Conservation (phyloP, 2,797 vertebrate species). For the Sebastes vulpes region DNA sequence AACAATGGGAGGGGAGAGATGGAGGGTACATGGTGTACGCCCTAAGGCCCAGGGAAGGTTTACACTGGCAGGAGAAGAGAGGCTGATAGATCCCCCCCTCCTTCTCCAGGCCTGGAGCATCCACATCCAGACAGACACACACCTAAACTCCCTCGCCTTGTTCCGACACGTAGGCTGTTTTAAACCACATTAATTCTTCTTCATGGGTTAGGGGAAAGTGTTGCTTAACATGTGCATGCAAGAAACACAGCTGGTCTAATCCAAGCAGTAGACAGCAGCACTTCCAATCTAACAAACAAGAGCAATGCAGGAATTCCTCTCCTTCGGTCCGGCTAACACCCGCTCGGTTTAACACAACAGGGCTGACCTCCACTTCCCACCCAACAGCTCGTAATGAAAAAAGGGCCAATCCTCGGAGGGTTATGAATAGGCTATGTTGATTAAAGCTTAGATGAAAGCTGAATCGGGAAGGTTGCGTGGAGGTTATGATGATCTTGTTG, state of each 20-base stretch:
- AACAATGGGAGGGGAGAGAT: conserved; percentile 56
- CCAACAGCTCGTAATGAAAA: conserved; percentile 43
- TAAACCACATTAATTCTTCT: conserved; percentile 58
- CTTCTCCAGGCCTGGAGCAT: conserved; percentile 57
- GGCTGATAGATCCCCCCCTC: conserved; percentile 44
- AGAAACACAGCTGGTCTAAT: conserved; percentile 30
- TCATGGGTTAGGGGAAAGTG: conserved; percentile 43
- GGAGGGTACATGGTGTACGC: conserved; percentile 14
- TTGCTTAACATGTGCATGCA: conserved; percentile 44
- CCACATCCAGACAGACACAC: conserved; percentile 68
- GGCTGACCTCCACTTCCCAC: conserved; percentile 51
- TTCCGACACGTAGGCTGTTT: conserved; percentile 57
- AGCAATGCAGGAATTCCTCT: conserved; percentile 40
- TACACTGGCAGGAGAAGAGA: conserved; percentile 74
- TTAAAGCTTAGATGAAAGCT: conserved; percentile 69
- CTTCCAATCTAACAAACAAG: conserved; percentile 24
- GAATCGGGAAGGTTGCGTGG: conserved; percentile 51
- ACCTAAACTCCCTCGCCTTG: conserved; percentile 58
- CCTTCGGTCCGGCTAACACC: conserved; percentile 45
- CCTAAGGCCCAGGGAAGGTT: conserved; percentile 60
- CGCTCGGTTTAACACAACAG: conserved; percentile 52
- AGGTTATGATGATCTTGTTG: conserved; percentile 72
- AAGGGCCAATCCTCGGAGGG: conserved; percentile 23
- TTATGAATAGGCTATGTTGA: conserved; percentile 53
- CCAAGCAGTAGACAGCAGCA: conserved; percentile 19